Conservation (phyloP, 2,888 invertebrate species). For the Hypena proboscidalis region DNA sequence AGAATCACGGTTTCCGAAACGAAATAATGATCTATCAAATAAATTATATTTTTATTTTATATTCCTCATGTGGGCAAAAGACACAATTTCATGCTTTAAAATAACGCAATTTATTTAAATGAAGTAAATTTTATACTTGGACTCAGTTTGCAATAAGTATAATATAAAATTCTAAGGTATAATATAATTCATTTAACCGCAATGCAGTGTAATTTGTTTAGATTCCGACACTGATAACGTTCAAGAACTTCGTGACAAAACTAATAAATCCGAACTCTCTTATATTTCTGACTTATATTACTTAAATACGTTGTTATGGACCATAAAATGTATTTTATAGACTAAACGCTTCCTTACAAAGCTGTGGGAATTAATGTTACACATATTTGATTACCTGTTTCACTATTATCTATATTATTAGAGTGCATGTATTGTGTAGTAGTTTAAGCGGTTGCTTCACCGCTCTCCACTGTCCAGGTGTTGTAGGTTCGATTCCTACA, state of each 20-base stretch:
- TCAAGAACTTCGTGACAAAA: slow-evolving; percentile 48
- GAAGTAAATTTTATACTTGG: too few relatives aligned
- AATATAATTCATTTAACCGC: slow-evolving; percentile 32
- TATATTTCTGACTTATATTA: slow-evolving; percentile 34
- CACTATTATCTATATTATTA: slow-evolving; percentile 1
- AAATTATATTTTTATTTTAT: too few relatives aligned
- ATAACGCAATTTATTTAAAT: too few relatives aligned
- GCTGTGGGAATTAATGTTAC: slow-evolving; percentile 15
- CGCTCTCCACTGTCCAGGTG: too few relatives aligned
- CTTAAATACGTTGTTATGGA: slow-evolving; percentile 27
- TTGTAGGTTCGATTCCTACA: too few relatives aligned
- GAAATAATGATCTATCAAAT: too few relatives aligned
- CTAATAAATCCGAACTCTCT: slow-evolving; percentile 42
- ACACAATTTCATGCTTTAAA: too few relatives aligned
- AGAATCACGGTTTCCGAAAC: too few relatives aligned
- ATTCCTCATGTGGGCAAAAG: too few relatives aligned
- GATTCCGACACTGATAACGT: slow-evolving; percentile 33
- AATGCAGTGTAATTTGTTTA: slow-evolving; percentile 48
- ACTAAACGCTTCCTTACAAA: slow-evolving; percentile 24
- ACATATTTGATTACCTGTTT: slow-evolving; percentile 5
- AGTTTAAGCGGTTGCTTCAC: too few relatives aligned
- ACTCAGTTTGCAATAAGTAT: too few relatives aligned
- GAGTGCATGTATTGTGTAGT: not conserved
- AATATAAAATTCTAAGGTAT: not conserved
- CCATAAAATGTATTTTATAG: slow-evolving; percentile 38